phyloP scores from a whole-genome alignment of 2,888 invertebrate species.

The Coecobrya sp. region DNA sequence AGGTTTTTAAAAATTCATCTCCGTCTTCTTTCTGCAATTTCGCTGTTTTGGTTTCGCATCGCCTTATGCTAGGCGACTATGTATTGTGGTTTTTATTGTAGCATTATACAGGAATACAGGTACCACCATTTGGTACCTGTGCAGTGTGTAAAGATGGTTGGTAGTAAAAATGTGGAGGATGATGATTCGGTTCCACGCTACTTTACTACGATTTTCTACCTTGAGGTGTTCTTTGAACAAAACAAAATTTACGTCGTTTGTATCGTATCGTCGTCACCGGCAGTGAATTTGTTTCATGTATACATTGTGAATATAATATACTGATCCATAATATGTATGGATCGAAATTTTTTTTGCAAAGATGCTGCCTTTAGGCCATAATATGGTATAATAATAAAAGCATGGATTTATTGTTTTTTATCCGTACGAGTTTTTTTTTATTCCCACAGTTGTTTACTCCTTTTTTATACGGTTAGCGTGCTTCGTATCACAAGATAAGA shows the following conservation, averaged over 20 bases:
- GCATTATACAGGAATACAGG: too few species aligned
- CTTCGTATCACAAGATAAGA: constrained; percentile 28
- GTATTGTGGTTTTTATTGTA: too few species aligned
- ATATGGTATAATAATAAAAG: not conserved
- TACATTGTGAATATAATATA: not conserved
- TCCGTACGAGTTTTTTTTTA: constrained; percentile 7
- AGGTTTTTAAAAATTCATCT: not conserved
- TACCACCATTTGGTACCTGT: too few species aligned
- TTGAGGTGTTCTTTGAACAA: constrained; percentile 20
- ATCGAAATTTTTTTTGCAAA: not conserved
- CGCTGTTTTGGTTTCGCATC: too few species aligned
- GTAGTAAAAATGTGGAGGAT: constrained; percentile 11
- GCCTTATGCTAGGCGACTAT: not conserved
- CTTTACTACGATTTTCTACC: constrained; percentile 20
- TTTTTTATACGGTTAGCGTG: constrained; percentile 31
- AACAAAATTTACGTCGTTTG: constrained; percentile 58
- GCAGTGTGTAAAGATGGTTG: not conserved
- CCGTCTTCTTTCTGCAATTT: not conserved
- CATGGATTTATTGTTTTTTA: not conserved
- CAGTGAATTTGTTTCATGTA: not conserved
- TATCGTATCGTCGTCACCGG: not conserved
- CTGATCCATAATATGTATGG: not conserved
- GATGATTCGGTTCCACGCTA: constrained; percentile 38
- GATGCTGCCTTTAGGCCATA: constrained; percentile 6
- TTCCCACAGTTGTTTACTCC: constrained; percentile 52